Conservation (phyloP, 2,797 vertebrate genomes). For the Enteromius thamalakanensis region DNA sequence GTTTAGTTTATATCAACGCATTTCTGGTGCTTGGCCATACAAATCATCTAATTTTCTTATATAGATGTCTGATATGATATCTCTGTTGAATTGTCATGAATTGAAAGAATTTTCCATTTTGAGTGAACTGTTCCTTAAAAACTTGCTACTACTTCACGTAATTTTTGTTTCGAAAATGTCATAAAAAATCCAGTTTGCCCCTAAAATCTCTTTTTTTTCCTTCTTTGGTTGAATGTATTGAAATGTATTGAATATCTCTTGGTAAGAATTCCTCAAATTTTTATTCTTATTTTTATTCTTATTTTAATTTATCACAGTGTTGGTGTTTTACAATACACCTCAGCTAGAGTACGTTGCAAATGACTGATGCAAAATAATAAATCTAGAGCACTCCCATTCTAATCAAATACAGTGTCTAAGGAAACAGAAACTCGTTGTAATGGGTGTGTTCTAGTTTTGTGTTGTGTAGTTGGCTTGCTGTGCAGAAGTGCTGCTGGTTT, state of each 20-base stretch:
- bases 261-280: not conserved
- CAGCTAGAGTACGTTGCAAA: not conserved
- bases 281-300: not conserved
- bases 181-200: not conserved
- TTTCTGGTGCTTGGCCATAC: not conserved
- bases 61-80: not conserved
- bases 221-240: conserved; percentile 28
- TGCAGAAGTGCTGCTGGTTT: not conserved
- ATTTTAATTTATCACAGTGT: conserved; percentile 19
- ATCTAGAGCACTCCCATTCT: not conserved
- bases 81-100: not conserved
- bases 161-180: not conserved
- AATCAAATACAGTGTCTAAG: not conserved
- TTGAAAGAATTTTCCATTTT: not conserved
- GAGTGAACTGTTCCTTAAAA: not conserved
- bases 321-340: conserved; percentile 4
- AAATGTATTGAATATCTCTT: conserved; percentile 16
- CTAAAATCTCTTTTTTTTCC: not conserved
- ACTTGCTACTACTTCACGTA: not conserved
- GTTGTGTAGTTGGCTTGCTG: not conserved
- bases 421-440: not conserved
- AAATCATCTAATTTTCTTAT: not conserved
- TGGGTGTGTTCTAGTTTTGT: not conserved
- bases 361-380: not conserved
- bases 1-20: not conserved